Percentiles rank a stretch among this genome's conserved stretches.
Conservation (phyloP, 1,140 invertebrate genomes). For the Drosophila carrolli region DNA sequence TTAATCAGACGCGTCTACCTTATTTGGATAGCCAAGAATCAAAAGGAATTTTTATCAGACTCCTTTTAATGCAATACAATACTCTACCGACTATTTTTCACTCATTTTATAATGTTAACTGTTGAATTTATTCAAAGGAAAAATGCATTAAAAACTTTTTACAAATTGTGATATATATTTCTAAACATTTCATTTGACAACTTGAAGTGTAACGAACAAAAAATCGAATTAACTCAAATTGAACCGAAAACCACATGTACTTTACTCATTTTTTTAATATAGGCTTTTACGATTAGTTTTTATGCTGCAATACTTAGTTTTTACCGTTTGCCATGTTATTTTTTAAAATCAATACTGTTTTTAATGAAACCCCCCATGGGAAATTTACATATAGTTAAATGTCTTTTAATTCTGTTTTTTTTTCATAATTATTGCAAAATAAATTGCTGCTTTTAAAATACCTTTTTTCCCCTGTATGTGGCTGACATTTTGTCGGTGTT, state of each 20-base stretch:
- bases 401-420: conserved; percentile 33
- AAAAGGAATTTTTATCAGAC: conserved; percentile 50
- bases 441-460: conserved; percentile 17
- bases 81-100: conserved; percentile 40
- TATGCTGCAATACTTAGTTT: conserved; percentile 74
- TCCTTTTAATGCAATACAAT: conserved; percentile 19
- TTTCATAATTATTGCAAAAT: conserved; percentile 8
- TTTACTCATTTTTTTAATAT: conserved; percentile 60
- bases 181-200: conserved; percentile 78
- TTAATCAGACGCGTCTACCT: conserved; percentile 46
- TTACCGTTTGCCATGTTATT: conserved; percentile 75
- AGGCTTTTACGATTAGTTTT: conserved; percentile 58
- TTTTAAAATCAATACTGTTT: conserved; percentile 70
- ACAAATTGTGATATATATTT: conserved; percentile 83
- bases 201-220: conserved; percentile 72
- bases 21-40: conserved; percentile 65
- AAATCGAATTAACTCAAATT: conserved; percentile 52
- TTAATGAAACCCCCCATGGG: conserved; percentile 33
- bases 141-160: conserved; percentile 77
- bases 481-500: conserved; percentile 18
- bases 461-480: conserved; percentile 12
- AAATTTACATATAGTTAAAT: conserved; percentile 27
- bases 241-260: conserved; percentile 64
- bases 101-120: conserved; percentile 53
- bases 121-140: conserved; percentile 61